Evolutionary conservation across 92 coral and sea anemone species (phyloP).

Genomic region (Diadumene lineata): DNA sequence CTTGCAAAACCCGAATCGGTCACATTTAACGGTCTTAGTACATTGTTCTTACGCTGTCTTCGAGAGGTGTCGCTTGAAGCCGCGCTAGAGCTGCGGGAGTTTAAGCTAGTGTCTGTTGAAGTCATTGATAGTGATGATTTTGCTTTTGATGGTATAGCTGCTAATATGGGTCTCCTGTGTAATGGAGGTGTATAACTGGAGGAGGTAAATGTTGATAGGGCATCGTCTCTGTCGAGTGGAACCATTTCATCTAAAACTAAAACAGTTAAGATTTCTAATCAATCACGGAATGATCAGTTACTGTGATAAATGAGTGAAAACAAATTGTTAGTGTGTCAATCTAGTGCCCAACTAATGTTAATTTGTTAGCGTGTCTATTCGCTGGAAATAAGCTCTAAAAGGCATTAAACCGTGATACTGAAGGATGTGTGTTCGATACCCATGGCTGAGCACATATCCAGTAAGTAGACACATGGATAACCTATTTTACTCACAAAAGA

Average conservation of each 20-base stretch:
- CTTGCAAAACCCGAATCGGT: slow-evolving; percentile 57
- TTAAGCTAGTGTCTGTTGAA: slow-evolving; percentile 6
- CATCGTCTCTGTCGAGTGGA: neutral
- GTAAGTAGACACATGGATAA: no score
- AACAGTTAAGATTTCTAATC: neutral
- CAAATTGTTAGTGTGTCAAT: no score
- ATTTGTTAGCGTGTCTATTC: no score
- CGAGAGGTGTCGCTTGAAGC: slow-evolving; percentile 5
- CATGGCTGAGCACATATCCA: no score
- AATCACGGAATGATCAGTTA: no score
- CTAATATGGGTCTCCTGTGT: slow-evolving; percentile 3
- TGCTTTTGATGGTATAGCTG: neutral
- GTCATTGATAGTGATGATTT: slow-evolving; percentile 33
- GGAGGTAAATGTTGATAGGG: slow-evolving; percentile 2
- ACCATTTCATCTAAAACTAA: neutral
- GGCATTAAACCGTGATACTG: no score
- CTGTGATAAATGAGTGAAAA: no score
- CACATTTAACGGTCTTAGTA: slow-evolving; percentile 33
- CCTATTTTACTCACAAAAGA: no score
- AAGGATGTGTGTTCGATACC: no score
- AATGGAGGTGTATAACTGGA: slow-evolving; percentile 20
- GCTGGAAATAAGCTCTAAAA: no score
- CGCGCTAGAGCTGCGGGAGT: slow-evolving; percentile 16
- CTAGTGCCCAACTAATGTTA: no score
- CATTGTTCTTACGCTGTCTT: slow-evolving; percentile 14